A percentile compares a stretch with the other conserved stretches of the same genome.
These are phyloP conservation scores for Philopedon plagiatum DNA, from an alignment of 2,888 invertebrate genomes.

Conservation along the genomic window DNA sequence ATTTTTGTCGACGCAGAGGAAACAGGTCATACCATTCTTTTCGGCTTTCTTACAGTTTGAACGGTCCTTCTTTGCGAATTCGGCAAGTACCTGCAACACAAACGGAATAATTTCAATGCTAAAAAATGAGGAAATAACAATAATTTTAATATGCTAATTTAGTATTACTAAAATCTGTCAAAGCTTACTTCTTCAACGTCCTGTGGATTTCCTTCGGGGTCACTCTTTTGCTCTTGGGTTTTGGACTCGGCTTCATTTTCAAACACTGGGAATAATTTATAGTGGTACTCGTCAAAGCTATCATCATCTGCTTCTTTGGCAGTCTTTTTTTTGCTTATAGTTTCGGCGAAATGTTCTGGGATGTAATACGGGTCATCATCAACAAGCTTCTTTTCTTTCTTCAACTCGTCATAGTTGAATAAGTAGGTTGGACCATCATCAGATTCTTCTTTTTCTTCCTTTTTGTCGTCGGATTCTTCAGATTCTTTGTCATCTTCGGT, in stretches of 20 bases:
- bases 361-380: constrained; percentile 59
- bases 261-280: constrained; percentile 68
- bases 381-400: constrained; percentile 51
- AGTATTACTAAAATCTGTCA: constrained; percentile 71
- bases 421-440: constrained; percentile 40
- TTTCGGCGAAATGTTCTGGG: constrained; percentile 60
- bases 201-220: constrained; percentile 63
- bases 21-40: constrained; percentile 84
- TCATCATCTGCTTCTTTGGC: constrained; percentile 65
- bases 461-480: constrained; percentile 54
- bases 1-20: constrained; percentile 78
- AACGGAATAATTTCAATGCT: constrained; percentile 70
- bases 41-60: constrained; percentile 80
- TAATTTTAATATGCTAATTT: not conserved
- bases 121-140: no score
- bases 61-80: constrained; percentile 81
- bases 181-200: constrained; percentile 51
- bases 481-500: constrained; percentile 35
- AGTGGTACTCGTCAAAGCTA: constrained; percentile 68
- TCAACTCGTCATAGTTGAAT: constrained; percentile 35
- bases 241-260: constrained; percentile 58
- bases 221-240: constrained; percentile 63
- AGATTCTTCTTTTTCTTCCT: constrained; percentile 38
- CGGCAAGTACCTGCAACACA: constrained; percentile 71
- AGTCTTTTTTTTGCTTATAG: constrained; percentile 50